phyloP scores from a whole-genome alignment of 30 jellyfish, hydroid and myxozoan species.

The Pelagia noctiluca region DNA sequence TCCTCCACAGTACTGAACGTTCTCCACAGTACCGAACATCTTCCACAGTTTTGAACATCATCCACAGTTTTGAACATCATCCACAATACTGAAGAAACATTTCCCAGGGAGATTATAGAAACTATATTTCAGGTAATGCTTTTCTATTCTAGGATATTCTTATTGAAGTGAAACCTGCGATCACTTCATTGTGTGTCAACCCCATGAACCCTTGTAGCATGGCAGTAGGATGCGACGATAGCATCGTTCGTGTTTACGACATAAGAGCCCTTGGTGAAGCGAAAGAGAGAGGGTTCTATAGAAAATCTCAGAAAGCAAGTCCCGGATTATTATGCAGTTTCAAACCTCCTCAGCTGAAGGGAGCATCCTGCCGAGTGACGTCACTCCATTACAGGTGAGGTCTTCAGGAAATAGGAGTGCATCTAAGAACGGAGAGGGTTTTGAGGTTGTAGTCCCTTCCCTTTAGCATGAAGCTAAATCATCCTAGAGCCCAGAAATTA shows the following conservation, averaged over 20 bases:
- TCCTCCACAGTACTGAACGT: too few species aligned
- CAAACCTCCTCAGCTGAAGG: slow-evolving; percentile 73
- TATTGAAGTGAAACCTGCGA: slow-evolving; percentile 68
- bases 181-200: slow-evolving; percentile 73
- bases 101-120: too few species aligned
- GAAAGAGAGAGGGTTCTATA: slow-evolving; percentile 32
- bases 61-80: too few species aligned
- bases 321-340: slow-evolving; percentile 60
- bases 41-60: too few species aligned
- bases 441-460: too few species aligned
- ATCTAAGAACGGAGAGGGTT: too few species aligned
- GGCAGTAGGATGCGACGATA: slow-evolving; percentile 91
- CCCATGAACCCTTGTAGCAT: slow-evolving; percentile 78
- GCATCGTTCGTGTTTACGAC: slow-evolving; percentile 81
- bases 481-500: too few species aligned
- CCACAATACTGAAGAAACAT: too few species aligned
- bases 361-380: slow-evolving; percentile 75
- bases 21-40: too few species aligned
- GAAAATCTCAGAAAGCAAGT: slow-evolving; percentile 10
- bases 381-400: slow-evolving; percentile 84
- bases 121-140: too few species aligned
- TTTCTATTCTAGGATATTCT: slow-evolving; percentile 64
- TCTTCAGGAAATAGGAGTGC: too few species aligned
- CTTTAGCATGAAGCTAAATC: too few species aligned
- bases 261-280: slow-evolving; percentile 64